phyloP scores from a whole-genome alignment of 2,797 vertebrate species.

The Pipistrellus pygmaeus region DNA sequence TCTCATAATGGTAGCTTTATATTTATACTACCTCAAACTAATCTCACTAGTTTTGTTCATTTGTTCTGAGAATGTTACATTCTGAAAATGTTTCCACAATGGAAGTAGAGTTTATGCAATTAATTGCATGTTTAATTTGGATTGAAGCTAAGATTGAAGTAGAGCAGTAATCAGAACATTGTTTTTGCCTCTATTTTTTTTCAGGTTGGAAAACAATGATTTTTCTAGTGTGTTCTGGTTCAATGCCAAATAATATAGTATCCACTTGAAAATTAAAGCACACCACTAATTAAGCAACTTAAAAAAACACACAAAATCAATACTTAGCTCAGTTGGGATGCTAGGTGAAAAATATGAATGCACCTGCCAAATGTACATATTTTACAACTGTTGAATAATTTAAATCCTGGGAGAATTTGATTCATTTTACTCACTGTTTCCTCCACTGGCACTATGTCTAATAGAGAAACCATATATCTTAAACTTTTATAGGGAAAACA shows the following conservation, averaged over 20 bases:
- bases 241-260: constrained; percentile 3
- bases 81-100: constrained; percentile 24
- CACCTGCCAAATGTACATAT: constrained; percentile 20
- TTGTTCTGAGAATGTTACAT: background rate
- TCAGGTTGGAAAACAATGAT: background rate
- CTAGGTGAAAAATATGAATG: background rate
- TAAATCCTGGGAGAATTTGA: constrained; percentile 21
- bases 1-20: background rate
- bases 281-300: background rate
- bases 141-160: background rate
- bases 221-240: background rate
- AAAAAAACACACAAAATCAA: background rate
- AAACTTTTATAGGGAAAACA: background rate
- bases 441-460: constrained; percentile 9
- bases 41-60: background rate
- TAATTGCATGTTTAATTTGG: constrained; percentile 13
- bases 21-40: background rate
- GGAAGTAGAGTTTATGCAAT: background rate
- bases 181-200: constrained; percentile 13
- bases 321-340: background rate
- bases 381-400: constrained; percentile 48
- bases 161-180: background rate
- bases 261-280: background rate
- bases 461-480: background rate
- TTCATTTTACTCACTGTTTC: constrained; percentile 7